These are phyloP conservation scores for Alfaro cultratus DNA, from an alignment of 2,797 vertebrate genomes.

Conservation along the genomic window DNA sequence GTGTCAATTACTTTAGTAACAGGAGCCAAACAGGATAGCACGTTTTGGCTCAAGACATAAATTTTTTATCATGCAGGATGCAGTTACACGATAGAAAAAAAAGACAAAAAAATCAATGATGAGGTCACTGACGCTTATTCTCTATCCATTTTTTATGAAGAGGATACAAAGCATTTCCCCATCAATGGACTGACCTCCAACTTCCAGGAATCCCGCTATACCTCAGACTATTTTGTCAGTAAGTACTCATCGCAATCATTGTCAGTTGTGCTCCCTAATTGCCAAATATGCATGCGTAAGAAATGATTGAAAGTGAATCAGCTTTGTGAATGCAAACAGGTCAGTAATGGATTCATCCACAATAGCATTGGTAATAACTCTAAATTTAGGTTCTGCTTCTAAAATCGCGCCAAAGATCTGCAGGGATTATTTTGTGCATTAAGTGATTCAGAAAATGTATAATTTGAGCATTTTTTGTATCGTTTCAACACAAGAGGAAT, in stretches of 20 bases:
- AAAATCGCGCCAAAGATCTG: neutral
- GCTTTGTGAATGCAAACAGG: slow-evolving; percentile 6
- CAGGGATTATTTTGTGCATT: slow-evolving; percentile 17
- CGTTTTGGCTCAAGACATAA: slow-evolving; percentile 69
- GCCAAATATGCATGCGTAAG: slow-evolving; percentile 1
- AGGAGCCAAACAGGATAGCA: slow-evolving; percentile 70
- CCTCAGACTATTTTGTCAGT: slow-evolving; percentile 99
- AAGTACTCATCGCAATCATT: slow-evolving; percentile 79
- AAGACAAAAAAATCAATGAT: slow-evolving; percentile 72
- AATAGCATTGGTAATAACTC: neutral
- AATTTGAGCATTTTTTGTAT: slow-evolving; percentile 7
- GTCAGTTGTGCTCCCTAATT: slow-evolving; percentile 25
- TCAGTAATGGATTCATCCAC: neutral
- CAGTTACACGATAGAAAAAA: slow-evolving; percentile 75
- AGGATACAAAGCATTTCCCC: slow-evolving; percentile 93
- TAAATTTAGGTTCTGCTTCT: neutral
- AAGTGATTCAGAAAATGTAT: slow-evolving; percentile 1
- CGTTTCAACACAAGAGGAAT: slow-evolving; percentile 29
- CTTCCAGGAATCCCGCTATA: slow-evolving; percentile 95
- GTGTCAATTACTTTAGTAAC: slow-evolving; percentile 61
- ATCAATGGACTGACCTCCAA: slow-evolving; percentile 89
- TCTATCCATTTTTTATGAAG: slow-evolving; percentile 83
- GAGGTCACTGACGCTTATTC: slow-evolving; percentile 70
- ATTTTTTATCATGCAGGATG: slow-evolving; percentile 76
- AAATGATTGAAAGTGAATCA: slow-evolving; percentile 29